These are phyloP conservation scores for Halcyon leucocephala DNA, from an alignment of 2,797 vertebrate genomes.

Conservation along the genomic window DNA sequence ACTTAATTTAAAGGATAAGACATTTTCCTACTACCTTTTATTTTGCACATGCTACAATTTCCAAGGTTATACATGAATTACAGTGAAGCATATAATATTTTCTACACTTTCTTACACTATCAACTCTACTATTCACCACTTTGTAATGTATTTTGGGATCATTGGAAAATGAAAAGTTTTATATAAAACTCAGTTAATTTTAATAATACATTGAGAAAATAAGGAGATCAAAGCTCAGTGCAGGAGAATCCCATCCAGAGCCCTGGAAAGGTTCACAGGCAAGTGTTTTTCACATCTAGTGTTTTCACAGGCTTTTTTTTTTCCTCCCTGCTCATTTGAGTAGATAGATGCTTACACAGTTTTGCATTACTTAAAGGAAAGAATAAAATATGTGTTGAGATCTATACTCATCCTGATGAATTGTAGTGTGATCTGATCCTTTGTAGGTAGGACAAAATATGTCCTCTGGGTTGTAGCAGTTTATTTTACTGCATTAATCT, in stretches of 20 bases:
- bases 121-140: background rate
- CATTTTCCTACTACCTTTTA: background rate
- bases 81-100: background rate
- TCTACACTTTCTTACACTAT: background rate
- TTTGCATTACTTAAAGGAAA: constrained; percentile 9
- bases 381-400: background rate
- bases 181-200: background rate
- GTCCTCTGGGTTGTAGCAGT: background rate
- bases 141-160: background rate
- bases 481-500: constrained; percentile 20
- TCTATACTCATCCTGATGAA: background rate
- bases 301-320: background rate
- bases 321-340: background rate
- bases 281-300: background rate
- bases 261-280: background rate
- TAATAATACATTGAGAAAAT: background rate
- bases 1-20: background rate
- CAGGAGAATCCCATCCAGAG: background rate
- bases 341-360: background rate
- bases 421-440: background rate
- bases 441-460: background rate
- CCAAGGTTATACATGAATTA: background rate
- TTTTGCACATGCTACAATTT: background rate
- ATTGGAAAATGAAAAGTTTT: background rate
- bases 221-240: background rate